Conservation (phyloP, 2,797 vertebrate genomes). For the Bradypodion ventrale region DNA sequence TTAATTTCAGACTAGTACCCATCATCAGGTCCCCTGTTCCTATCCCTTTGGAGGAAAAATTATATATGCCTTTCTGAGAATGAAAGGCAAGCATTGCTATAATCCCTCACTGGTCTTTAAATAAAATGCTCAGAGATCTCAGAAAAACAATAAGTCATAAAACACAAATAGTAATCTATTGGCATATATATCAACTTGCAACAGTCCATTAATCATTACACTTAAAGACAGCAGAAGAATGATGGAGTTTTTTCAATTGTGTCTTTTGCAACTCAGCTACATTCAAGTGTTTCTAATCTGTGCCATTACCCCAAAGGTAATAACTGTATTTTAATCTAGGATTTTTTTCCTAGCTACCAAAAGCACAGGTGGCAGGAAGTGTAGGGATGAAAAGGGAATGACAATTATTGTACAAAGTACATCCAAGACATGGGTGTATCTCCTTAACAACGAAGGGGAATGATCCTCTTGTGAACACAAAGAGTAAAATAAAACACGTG, state of each 20-base stretch:
- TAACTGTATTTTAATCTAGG: constrained; percentile 79
- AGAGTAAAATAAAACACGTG: not conserved
- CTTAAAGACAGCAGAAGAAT: constrained; percentile 70
- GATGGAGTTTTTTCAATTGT: constrained; percentile 77
- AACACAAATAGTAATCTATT: constrained; percentile 80
- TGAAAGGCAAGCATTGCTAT: constrained; percentile 61
- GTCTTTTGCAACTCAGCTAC: constrained; percentile 79
- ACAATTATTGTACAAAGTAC: constrained; percentile 11
- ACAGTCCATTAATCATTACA: constrained; percentile 85
- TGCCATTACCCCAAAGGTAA: constrained; percentile 69
- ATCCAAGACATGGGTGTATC: constrained; percentile 25
- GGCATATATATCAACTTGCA: constrained; percentile 84
- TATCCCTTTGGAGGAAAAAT: constrained; percentile 42
- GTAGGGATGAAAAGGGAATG: constrained; percentile 31
- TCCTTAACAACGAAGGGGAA: constrained; percentile 30
- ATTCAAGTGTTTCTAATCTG: constrained; percentile 72
- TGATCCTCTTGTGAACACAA: not conserved
- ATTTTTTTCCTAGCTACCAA: constrained; percentile 66
- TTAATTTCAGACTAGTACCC: constrained; percentile 66
- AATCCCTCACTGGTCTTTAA: constrained; percentile 79
- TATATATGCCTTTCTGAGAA: constrained; percentile 48
- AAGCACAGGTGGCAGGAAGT: constrained; percentile 35
- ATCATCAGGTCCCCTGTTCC: constrained; percentile 54
- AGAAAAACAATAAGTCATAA: constrained; percentile 86
- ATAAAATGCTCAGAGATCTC: constrained; percentile 75